Base-by-base conservation (phyloP, 2,888 invertebrate species). In the Melanostoma mellinum region DNA sequence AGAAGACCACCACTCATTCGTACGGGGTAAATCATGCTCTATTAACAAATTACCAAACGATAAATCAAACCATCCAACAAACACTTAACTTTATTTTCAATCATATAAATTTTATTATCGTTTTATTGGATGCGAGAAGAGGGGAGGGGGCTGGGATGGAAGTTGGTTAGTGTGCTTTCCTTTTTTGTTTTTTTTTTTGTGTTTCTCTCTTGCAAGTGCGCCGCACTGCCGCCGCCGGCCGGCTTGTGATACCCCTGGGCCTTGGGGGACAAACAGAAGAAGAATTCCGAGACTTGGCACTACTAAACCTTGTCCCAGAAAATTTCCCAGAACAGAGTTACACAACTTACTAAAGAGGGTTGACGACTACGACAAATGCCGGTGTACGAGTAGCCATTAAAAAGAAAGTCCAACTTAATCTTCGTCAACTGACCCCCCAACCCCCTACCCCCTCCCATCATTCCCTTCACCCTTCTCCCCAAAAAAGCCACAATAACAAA, bases 61-160 rank as follows among this genome's bases (percentile, higher is more conserved):
- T 87, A 87, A 87, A 87, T 87, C 87, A 86, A 86, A 87, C 87
- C 86, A 86, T 86, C 86, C 80, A 86, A 87, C 87, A 86, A 87
- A 86, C 86, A 87, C 87, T 86, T 87, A 87, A 87, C 87, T 87
- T 87, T 87, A 87, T 87, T 87, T 87, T 86, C 87, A 87, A 87
- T 87, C 87, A 87, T 87, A 86, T 87, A 87, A 86, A 87, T 87
- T 87, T 87, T 87, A 87, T 87, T 87, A 87, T 87, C 87, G 86
- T 87, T 87, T 87, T 87, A 87, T 87, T 86, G 86, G 86, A 78
- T 86, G 82, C 60, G 74, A 76, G 73, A 68, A 61, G 10, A 48
- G 65, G 10, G 38, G 38, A 8, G 1, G 33, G 4, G 33, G 68
- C 20, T 5, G 50, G 6, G 58, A 32, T 48, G 52, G 48, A 20